Evolutionary conservation across 2,888 invertebrate species (phyloP).

Genomic region (Laspeyria flexula): DNA sequence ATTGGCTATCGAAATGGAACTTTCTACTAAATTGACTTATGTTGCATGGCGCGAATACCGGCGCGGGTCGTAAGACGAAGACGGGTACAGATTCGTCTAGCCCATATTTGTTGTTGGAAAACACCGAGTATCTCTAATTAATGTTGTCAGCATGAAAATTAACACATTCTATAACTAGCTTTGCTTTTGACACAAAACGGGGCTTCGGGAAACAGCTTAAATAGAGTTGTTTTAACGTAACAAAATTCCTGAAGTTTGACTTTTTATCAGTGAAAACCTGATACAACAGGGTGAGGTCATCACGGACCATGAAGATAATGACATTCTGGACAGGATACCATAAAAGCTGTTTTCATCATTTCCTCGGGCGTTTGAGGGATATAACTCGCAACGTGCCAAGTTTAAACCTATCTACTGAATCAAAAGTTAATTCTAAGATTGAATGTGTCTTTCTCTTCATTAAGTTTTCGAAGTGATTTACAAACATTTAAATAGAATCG

Average conservation of each 20-base stretch:
- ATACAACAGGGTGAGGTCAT: slow-evolving; percentile 25
- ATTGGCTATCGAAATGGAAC: too few relatives aligned
- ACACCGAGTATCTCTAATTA: not conserved
- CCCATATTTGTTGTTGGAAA: too few relatives aligned
- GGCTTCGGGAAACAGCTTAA: slow-evolving; percentile 5
- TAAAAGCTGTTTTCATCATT: slow-evolving; percentile 5
- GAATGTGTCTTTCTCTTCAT: too few relatives aligned
- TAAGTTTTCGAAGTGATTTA: too few relatives aligned
- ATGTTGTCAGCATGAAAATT: too few relatives aligned
- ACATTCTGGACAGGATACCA: slow-evolving; percentile 11
- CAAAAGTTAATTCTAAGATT: too few relatives aligned
- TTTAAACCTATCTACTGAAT: too few relatives aligned
- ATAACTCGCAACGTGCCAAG: not conserved
- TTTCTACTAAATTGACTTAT: too few relatives aligned
- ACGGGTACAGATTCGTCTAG: too few relatives aligned
- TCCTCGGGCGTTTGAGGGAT: not conserved
- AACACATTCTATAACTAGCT: slow-evolving; percentile 1
- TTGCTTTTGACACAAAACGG: slow-evolving; percentile 10
- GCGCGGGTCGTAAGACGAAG: too few relatives aligned
- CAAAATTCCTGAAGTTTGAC: slow-evolving; percentile 24
- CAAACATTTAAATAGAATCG: too few relatives aligned
- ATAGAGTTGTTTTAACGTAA: not conserved
- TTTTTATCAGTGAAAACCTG: slow-evolving; percentile 44
- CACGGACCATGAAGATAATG: slow-evolving; percentile 18
- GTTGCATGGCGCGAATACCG: too few relatives aligned